Evolutionary conservation across 2,797 vertebrate genomes (phyloP).

Genomic region (Sebastolobus alascanus): DNA sequence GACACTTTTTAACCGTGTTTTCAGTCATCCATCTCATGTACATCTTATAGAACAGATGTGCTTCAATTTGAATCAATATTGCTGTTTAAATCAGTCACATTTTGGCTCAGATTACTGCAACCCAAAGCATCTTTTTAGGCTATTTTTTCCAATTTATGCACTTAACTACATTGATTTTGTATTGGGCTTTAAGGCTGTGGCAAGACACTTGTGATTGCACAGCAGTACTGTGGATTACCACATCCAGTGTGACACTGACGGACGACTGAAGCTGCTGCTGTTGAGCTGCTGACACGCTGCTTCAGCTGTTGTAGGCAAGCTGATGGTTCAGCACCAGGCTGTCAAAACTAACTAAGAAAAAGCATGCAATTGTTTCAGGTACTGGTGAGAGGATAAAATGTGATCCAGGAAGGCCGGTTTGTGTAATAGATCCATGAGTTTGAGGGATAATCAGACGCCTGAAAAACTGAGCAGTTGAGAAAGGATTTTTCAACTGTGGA

Average conservation of each 20-base stretch:
- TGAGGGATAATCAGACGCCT: neutral
- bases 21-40: neutral
- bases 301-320: constrained; percentile 30
- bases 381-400: neutral
- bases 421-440: neutral
- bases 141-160: neutral
- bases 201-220: constrained; percentile 11
- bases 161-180: neutral
- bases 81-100: neutral
- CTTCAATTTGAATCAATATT: neutral
- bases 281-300: constrained; percentile 22
- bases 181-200: neutral
- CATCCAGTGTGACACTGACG: constrained; percentile 16
- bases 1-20: neutral
- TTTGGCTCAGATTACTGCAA: neutral
- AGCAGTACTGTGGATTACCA: constrained; percentile 10
- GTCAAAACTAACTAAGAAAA: constrained; percentile 28
- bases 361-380: constrained; percentile 1
- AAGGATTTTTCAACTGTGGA: neutral
- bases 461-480: neutral
- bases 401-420: neutral
- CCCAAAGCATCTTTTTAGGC: neutral
- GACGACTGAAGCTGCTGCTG: constrained; percentile 31
- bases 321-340: constrained; percentile 46
- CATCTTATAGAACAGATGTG: neutral